Evolutionary conservation across 2,113 vertebrate genomes (phyloP).

Genomic region (Anseranas semipalmata): DNA sequence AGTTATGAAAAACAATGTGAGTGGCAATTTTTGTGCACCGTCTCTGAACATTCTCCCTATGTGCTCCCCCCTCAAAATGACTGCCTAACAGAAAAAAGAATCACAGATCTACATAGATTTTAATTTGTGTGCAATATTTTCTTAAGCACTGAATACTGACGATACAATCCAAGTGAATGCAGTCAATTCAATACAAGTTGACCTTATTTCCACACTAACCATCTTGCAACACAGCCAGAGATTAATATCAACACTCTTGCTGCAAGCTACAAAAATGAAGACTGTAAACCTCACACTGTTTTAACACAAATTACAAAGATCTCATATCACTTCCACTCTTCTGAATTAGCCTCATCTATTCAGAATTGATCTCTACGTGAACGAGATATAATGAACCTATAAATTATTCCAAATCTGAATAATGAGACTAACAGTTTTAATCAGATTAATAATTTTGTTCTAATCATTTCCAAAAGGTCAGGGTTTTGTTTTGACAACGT

Average conservation of each 20-base stretch:
- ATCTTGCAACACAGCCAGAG: neutral
- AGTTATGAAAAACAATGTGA: neutral
- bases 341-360: neutral
- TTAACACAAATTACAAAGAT: neutral
- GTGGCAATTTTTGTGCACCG: neutral
- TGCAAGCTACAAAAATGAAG: neutral
- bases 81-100: neutral
- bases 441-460: neutral
- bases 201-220: neutral
- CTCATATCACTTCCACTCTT: neutral
- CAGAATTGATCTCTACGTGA: neutral
- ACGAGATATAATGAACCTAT: rapidly evolving
- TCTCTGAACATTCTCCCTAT: neutral
- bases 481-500: neutral
- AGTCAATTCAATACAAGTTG: neutral
- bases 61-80: neutral
- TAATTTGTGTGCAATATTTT: neutral
- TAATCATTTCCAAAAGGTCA: neutral
- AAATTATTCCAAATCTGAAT: neutral
- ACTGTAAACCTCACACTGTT: neutral
- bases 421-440: neutral
- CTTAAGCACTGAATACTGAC: neutral
- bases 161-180: neutral
- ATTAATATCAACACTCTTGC: neutral
- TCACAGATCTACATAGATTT: neutral